A percentile compares a stretch with the other conserved stretches of the same genome.
Evolutionary conservation across 2,888 invertebrate genomes (phyloP).

Genomic region (Disparrhopalites patrizii): DNA sequence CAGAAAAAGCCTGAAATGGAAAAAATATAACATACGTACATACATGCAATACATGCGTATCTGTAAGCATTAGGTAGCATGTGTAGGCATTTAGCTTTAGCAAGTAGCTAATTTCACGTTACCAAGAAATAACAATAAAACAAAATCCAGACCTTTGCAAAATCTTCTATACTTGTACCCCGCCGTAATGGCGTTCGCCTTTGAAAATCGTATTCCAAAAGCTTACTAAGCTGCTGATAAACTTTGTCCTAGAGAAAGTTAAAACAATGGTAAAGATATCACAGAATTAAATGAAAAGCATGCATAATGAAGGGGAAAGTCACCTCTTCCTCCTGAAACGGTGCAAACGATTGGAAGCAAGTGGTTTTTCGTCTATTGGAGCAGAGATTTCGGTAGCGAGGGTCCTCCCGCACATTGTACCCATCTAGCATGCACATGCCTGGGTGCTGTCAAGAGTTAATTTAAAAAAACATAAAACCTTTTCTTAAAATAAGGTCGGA

Average conservation of each 20-base stretch:
- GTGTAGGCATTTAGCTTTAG: too few species aligned
- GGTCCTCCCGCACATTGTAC: conserved; percentile 7
- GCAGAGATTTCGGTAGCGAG: background rate
- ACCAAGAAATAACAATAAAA: too few species aligned
- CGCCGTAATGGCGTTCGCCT: background rate
- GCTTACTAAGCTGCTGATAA: background rate
- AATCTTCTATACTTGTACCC: background rate
- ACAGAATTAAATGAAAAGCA: background rate
- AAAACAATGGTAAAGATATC: background rate
- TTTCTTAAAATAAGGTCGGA: too few species aligned
- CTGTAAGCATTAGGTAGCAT: too few species aligned
- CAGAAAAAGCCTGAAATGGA: background rate
- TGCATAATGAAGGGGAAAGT: background rate
- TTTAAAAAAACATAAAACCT: too few species aligned
- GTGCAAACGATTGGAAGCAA: background rate
- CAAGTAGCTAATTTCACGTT: too few species aligned
- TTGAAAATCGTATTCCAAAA: conserved; percentile 8
- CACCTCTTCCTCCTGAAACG: background rate
- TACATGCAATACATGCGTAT: background rate
- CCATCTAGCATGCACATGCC: too few species aligned
- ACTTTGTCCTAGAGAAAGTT: background rate
- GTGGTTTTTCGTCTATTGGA: background rate
- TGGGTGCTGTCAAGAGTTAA: too few species aligned
- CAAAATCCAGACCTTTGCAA: background rate
- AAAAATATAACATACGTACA: background rate